Base-by-base conservation (phyloP, 2,113 vertebrate genomes). In the Lepidothrix coronata region DNA sequence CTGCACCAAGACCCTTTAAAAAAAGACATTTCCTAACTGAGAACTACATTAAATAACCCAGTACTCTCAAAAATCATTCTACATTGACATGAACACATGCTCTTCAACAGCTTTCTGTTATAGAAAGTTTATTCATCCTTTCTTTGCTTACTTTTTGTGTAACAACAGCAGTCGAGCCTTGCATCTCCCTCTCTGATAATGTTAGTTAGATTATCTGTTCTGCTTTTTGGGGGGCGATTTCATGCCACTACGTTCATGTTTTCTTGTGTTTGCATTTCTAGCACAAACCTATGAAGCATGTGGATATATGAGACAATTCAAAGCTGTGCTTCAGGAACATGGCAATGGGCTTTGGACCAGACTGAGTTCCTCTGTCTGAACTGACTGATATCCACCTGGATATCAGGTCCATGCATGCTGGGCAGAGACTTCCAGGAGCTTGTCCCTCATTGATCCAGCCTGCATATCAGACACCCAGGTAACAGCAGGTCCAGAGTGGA, bases 191-290 rank as follows among this genome's bases (percentile, higher is more conserved):
- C 27, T 35, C 55, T n/a, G 13, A 39, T 63, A 51, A 35, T 51
- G 51, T 81, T 24, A 66, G 8, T 79, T 76, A 33, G 55, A n/a
- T 49, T 76, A 59, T 31, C 65, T 28, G 49, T 61, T 48, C 35
- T 89, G 70, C 39, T 67, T 68, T 91, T 59, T 82, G 44, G 31
- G n/a, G 23, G 11, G 17, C 59, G 57, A 73, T 67, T 89, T 71
- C 70, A 74, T 59, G 25, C 24, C 51, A 71, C 14, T 52, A 51
- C 4, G 0, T 70, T 87, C 81, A 54, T 48, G 23, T 65, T 84
- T 67, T 43, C 33, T 55, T 30, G 48, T 35, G 39, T 61, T 91
- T 89, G 79, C 21, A 70, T 86, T 83, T 90, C 54, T 68, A 83
- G 74, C 44, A 89, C 71, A 54, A 85, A 65, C 63, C 55, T 5